Evolutionary conservation across 2,888 invertebrate species (phyloP), one percentile per base, ranked within the genome.

Genomic region (Tipula confusa): DNA sequence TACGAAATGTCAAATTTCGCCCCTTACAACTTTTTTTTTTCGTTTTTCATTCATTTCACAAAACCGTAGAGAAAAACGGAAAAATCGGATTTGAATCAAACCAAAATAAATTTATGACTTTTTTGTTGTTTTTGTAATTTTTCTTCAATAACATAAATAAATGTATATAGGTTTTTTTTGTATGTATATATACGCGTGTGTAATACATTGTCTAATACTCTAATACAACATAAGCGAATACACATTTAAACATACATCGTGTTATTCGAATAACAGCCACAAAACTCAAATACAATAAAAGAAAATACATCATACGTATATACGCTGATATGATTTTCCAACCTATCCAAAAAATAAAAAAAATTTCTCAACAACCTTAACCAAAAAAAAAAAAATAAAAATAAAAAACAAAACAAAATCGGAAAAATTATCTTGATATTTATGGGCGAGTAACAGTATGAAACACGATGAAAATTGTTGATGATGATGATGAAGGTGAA

Each of bases 71-170:
- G 38, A 15, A 15, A 48, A 64, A 64, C 64, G 64, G 64, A 64
- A 64, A 64, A 64, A 64, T 64, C 64, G 64, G 64, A 64, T 64
- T 64, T 64, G 64, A 64, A 64, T 64, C 64, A 64, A 64, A 64
- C 64, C 64, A 64, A 64, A 64, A 64, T 18, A 64, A 64, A 64
- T 64, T 64, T 64, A 64, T 64, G 64, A 64, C 64, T 64, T 33
- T 33, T 33, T 24, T 24, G 24, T 64, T 64, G 43, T 43, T 36
- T 0, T 36, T 43, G 43, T 43, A 43, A 43, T 43, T 43, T n/a
- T 43, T 43, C 43, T 43, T 36, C 36, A 36, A 43, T 43, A 43
- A 43, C n/a, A n/a, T n/a, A n/a, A n/a, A n/a, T n/a, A n/a, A n/a
- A n/a, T n/a, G n/a, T 43, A 43, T 43, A 24, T 5, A 9, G 38